phyloP scores from a whole-genome alignment of 2,113 vertebrate genomes.

The Bolborhynchus lineola region DNA sequence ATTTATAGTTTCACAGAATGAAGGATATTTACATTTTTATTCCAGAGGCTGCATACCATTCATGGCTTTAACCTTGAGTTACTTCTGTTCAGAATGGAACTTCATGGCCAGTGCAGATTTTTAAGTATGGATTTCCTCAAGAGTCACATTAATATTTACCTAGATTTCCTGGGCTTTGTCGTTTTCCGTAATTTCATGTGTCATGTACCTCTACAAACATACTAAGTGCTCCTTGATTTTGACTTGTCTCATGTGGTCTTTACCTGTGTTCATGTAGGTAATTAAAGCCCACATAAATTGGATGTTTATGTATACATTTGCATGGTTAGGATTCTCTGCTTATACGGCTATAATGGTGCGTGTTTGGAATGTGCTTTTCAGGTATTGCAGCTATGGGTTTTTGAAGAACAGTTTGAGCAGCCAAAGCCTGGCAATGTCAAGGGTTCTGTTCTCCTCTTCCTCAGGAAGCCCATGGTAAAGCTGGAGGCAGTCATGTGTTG shows the following conservation, averaged over 20 bases:
- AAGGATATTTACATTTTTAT: constrained; percentile 67
- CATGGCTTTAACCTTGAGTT: constrained; percentile 38
- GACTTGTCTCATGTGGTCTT: background rate
- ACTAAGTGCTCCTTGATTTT: background rate
- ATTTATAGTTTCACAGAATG: constrained; percentile 4
- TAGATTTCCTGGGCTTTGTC: constrained; percentile 7
- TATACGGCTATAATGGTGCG: background rate
- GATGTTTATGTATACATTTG: background rate
- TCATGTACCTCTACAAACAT: background rate
- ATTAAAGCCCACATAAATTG: background rate
- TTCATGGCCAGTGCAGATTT: constrained; percentile 1
- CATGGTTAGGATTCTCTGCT: background rate
- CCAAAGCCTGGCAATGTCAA: background rate
- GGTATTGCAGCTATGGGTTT: background rate
- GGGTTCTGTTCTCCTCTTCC: background rate
- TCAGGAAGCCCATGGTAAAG: background rate
- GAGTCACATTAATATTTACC: background rate
- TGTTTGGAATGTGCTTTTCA: background rate
- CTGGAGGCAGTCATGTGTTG: background rate
- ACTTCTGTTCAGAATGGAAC: constrained; percentile 11
- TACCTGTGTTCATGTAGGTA: background rate
- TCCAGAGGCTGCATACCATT: constrained; percentile 3
- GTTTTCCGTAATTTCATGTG: constrained; percentile 39
- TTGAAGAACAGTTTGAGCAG: background rate
- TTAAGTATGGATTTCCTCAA: background rate